Evolutionary conservation across 2,888 invertebrate species (phyloP).

Genomic region (Parnassius mnemosyne): DNA sequence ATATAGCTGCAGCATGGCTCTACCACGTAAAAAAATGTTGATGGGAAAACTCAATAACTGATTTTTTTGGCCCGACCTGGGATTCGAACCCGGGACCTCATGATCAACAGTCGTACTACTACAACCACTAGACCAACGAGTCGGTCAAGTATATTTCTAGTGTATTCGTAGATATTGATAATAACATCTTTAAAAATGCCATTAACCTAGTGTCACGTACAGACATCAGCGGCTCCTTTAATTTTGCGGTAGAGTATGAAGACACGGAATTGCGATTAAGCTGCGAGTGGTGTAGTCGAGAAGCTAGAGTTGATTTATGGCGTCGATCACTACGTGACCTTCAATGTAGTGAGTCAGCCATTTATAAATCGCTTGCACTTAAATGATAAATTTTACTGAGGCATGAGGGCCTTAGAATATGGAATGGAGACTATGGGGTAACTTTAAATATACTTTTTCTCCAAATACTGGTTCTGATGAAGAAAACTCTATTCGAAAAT

Average conservation of each 20-base stretch:
- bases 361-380: conserved; percentile 2
- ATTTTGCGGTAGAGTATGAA: conserved; percentile 16
- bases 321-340: conserved; percentile 22
- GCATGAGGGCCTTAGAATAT: neutral
- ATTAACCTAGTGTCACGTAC: conserved; percentile 10
- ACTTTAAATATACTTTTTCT: too few relatives aligned
- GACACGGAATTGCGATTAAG: conserved; percentile 24
- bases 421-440: too few relatives aligned
- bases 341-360: conserved; percentile 20
- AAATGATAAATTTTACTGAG: neutral
- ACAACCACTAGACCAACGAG: too few relatives aligned
- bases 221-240: neutral
- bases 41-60: too few relatives aligned
- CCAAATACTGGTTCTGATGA: too few relatives aligned
- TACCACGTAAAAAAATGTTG: too few relatives aligned
- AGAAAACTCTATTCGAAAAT: too few relatives aligned
- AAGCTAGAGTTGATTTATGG: conserved; percentile 19
- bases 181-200: conserved; percentile 6
- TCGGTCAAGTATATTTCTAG: too few relatives aligned
- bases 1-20: too few relatives aligned
- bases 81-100: too few relatives aligned
- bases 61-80: too few relatives aligned
- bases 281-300: conserved; percentile 16
- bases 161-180: neutral
- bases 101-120: too few relatives aligned